Base-by-base conservation (phyloP, 2,797 vertebrate species). In the Sebastes kiyomatsui region DNA sequence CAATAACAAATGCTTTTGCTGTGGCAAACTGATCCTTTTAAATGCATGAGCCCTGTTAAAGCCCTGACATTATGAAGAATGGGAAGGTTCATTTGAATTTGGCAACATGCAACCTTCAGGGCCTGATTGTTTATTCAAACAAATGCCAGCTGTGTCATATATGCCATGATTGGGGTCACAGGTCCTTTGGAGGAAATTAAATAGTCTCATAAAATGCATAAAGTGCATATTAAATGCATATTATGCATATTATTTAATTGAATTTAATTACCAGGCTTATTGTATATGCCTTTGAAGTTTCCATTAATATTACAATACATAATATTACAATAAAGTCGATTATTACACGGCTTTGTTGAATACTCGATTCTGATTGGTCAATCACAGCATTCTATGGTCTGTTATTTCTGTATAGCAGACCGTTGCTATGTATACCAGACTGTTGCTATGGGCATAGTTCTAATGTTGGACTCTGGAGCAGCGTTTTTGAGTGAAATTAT, bases 31-130 rank as follows among this genome's bases (percentile, higher is more conserved):
- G 42, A 22, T 81, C 12, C 12, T 65, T 78, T 58, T 49, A 56
- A 68, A 77, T 72, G 7, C 8, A 69, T 2, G 14, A 28, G 13
- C 18, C 6, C 3, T 22, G 10, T 8, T 18, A 8, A 35, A 33
- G 38, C 11, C 4, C 27, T 68, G 33, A 62, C 46, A 69, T 76
- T 23, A 68, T 70, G 13, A 65, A 70, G 22, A 42, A 42, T 75
- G 10, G 16, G 58, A 59, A 23, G 7, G 16, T 14, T 67, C 2
- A 64, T 71, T 56, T 70, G 6, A 52, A 33, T 2, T 56, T 8
- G 9, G 18, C 23, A 76, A 65, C 27, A 67, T 56, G 12, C 18
- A 67, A 60, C 18, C 32, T 64, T 75, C n/a, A 70, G 13, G 20
- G 25, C 22, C 20, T 8, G 7, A 14, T 10, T 67, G 58, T 72